phyloP scores from a whole-genome alignment of 2,888 invertebrate genomes.

The Archips crataeganus region DNA sequence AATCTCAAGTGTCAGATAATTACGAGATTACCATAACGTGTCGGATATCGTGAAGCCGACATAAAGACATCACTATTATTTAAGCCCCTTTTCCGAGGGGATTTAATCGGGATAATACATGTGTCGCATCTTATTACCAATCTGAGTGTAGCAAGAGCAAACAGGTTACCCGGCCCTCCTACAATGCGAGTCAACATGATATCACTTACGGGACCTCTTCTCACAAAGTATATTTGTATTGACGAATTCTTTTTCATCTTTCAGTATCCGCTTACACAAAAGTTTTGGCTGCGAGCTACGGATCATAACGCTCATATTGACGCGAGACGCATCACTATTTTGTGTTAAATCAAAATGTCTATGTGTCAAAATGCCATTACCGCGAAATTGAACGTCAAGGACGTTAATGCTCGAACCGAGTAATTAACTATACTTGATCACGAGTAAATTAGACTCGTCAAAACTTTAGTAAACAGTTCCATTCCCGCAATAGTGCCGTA shows the following conservation, averaged over 20 bases:
- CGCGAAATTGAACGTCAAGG: conserved; percentile 39
- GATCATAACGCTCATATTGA: neutral
- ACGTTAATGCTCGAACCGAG: conserved; percentile 30
- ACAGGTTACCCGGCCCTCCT: conserved; percentile 70
- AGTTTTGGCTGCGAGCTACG: conserved; percentile 34
- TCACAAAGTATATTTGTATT: conserved; percentile 74
- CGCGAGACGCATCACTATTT: conserved; percentile 23
- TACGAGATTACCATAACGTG: conserved; percentile 40
- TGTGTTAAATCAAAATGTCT: conserved; percentile 31
- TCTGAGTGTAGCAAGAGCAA: conserved; percentile 80
- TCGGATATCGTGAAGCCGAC: conserved; percentile 49
- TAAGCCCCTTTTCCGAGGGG: conserved; percentile 76
- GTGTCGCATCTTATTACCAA: conserved; percentile 85
- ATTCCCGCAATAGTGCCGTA: conserved; percentile 8
- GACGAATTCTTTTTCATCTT: conserved; percentile 70
- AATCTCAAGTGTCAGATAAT: conserved; percentile 26
- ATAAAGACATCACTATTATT: conserved; percentile 71
- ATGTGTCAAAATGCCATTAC: conserved; percentile 40
- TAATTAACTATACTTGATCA: conserved; percentile 35
- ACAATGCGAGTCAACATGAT: conserved; percentile 76
- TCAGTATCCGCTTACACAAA: conserved; percentile 61
- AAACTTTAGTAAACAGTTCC: conserved; percentile 17
- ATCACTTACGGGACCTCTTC: conserved; percentile 76
- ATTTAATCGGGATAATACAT: conserved; percentile 83
- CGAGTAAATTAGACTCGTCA: conserved; percentile 27